Percentiles rank a stretch among this genome's conserved stretches.
Conservation (phyloP, 2,113 vertebrate genomes). For the Cyanoderma ruficeps region DNA sequence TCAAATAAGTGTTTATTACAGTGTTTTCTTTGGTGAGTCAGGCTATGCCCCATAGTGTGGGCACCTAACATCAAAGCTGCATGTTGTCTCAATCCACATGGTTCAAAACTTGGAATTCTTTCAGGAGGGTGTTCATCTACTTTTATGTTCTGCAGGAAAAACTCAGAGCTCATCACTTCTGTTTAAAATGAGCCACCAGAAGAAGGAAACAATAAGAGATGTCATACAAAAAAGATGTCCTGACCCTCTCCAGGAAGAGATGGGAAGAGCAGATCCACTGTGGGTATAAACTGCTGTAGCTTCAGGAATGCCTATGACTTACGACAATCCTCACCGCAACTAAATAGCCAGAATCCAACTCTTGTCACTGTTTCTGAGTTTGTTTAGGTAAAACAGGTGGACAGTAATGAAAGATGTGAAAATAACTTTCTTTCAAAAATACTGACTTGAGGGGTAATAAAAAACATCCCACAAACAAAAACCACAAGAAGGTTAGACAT, state of each 20-base stretch:
- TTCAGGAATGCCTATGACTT: not conserved
- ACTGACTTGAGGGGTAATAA: not conserved
- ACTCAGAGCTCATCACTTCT: not conserved
- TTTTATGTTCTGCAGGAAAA: not conserved
- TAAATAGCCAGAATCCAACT: not conserved
- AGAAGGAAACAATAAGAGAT: not conserved
- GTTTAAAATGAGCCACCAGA: not conserved
- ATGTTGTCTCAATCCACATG: not conserved
- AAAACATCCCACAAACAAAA: not conserved
- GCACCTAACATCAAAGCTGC: not conserved
- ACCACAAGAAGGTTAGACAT: not conserved
- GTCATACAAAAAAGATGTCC: not conserved
- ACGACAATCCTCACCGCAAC: not conserved
- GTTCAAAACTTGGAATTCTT: not conserved
- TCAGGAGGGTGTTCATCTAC: not conserved
- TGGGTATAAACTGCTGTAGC: not conserved
- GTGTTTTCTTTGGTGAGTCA: not conserved
- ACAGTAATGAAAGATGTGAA: conserved; percentile 17
- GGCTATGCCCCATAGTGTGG: not conserved
- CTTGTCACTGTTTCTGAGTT: not conserved
- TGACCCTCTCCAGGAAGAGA: not conserved
- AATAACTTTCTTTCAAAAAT: conserved; percentile 17
- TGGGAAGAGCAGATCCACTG: not conserved
- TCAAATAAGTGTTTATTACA: not conserved
- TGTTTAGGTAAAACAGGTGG: not conserved